Conservation (phyloP, 2,888 invertebrate species). For the Dorcus hopei region DNA sequence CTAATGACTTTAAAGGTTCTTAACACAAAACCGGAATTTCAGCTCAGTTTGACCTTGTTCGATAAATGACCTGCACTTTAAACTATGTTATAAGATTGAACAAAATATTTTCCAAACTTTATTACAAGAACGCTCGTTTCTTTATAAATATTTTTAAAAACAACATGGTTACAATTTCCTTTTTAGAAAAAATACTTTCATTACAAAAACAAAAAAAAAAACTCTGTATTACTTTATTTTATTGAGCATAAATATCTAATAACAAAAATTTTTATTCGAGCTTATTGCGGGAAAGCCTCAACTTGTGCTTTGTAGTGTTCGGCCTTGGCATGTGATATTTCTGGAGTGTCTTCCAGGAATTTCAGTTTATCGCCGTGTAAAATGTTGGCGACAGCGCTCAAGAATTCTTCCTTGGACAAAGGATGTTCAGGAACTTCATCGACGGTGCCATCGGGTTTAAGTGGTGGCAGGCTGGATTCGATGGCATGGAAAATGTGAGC, state of each 20-base stretch:
- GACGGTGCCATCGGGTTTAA: constrained; percentile 8
- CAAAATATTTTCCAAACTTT: too few relatives aligned
- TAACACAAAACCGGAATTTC: too few relatives aligned
- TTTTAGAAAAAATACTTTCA: too few relatives aligned
- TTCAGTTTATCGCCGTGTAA: constrained; percentile 5
- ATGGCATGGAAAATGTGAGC: constrained; percentile 14
- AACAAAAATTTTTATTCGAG: neutral
- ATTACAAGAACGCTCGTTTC: neutral
- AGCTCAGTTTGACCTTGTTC: too few relatives aligned
- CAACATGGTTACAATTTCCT: too few relatives aligned
- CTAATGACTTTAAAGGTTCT: too few relatives aligned
- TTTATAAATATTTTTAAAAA: too few relatives aligned
- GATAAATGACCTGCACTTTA: too few relatives aligned
- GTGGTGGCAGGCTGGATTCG: constrained; percentile 9
- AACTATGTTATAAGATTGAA: too few relatives aligned
- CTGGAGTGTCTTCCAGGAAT: constrained; percentile 27
- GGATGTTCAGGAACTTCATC: constrained; percentile 13
- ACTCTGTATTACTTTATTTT: neutral
- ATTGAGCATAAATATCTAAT: neutral
- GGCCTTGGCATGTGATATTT: constrained; percentile 29
- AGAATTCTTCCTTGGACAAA: constrained; percentile 2
- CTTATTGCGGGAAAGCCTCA: constrained; percentile 13
- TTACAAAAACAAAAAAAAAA: neutral
- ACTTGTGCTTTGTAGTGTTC: constrained; percentile 22
- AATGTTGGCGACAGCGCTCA: neutral